phyloP scores from a whole-genome alignment of 2,797 vertebrate genomes.

The Emys orbicularis region DNA sequence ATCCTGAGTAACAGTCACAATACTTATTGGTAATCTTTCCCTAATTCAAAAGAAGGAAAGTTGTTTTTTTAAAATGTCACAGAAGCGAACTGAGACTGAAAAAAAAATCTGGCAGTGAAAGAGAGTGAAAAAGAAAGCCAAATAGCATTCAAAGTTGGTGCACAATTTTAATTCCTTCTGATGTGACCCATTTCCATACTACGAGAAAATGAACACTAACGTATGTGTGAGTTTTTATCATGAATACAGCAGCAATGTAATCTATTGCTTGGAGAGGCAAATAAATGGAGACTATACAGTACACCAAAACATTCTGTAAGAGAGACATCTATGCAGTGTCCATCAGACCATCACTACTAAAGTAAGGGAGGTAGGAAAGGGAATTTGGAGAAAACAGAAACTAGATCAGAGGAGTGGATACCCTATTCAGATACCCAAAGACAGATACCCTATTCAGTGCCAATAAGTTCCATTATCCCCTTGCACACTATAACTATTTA shows the following conservation, averaged over 20 bases:
- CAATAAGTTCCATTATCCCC: neutral
- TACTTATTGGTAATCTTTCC: conserved; percentile 16
- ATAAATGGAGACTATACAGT: neutral
- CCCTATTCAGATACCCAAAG: neutral
- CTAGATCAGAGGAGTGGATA: neutral
- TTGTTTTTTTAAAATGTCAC: neutral
- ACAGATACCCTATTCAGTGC: neutral
- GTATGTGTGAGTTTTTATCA: neutral
- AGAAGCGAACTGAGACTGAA: neutral
- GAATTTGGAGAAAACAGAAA: neutral
- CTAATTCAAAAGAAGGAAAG: neutral
- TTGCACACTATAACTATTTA: neutral
- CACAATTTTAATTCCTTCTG: neutral
- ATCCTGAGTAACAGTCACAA: conserved; percentile 2
- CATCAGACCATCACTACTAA: neutral
- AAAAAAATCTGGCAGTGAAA: neutral
- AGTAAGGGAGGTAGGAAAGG: neutral
- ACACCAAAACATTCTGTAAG: neutral
- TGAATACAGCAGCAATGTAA: neutral
- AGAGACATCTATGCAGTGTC: neutral
- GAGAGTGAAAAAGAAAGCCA: neutral
- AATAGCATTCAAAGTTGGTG: neutral
- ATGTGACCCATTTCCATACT: neutral
- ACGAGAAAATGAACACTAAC: neutral
- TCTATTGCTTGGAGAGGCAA: neutral